phyloP scores from a whole-genome alignment of 2,113 vertebrate species.

The Sprattus sprattus region DNA sequence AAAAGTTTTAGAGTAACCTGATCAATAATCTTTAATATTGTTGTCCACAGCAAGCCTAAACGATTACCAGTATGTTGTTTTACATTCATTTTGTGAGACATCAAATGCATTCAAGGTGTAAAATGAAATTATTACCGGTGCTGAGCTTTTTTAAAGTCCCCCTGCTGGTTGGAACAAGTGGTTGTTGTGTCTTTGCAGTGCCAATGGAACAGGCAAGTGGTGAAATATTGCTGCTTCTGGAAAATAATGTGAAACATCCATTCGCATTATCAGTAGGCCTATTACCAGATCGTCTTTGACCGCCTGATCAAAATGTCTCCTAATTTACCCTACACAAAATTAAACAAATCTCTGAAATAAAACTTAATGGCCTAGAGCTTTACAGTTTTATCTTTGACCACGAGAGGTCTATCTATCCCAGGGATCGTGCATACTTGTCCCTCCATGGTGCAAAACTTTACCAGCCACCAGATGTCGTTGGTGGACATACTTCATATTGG shows the following conservation, averaged over 20 bases:
- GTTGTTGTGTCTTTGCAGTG: neutral
- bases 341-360: neutral
- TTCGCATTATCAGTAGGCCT: neutral
- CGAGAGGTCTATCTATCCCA: slow-evolving; percentile 2
- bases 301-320: neutral
- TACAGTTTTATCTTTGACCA: neutral
- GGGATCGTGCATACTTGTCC: neutral
- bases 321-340: neutral
- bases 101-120: neutral
- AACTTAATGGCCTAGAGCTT: neutral
- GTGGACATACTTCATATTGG: neutral
- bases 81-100: neutral
- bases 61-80: neutral
- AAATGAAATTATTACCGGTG: neutral
- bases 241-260: neutral
- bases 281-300: neutral
- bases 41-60: neutral
- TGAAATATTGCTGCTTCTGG: neutral
- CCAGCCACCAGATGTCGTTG: neutral
- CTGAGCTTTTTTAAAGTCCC: neutral
- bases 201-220: neutral
- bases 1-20: neutral
- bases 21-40: neutral
- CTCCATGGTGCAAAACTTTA: neutral
- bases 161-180: neutral